Base-by-base conservation (phyloP, 2,888 invertebrate species). In the Cecidostiba fungosa region DNA sequence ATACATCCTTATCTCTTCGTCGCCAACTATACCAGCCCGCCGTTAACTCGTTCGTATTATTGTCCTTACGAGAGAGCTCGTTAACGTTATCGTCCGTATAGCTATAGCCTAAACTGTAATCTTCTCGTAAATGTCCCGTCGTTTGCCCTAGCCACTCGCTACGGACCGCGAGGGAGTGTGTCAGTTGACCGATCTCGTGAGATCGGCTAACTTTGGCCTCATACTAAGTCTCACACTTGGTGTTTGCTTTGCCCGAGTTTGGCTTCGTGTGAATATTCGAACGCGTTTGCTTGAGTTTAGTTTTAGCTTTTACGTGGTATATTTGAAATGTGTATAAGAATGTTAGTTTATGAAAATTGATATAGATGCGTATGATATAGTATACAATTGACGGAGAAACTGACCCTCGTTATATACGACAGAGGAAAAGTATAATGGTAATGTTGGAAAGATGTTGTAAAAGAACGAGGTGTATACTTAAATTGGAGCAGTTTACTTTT, bases 51-150 rank as follows among this genome's bases (percentile, higher is more conserved):
- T 23, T 26, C 26, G 62, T 26, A 62, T 62, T 62, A 62, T 54
- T 54, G 54, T 54, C 54, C 16, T 54, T 19, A 54, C 54, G 43
- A 43, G 54, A 54, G 54, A 6, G 54, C 54, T 62, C 62, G 62
- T 62, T 62, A 62, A 62, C 62, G 10, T 62, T 62, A 62, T 62
- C 62, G 23, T 23, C 62, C 23, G 54, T 23, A 62, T 8, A 5
- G 62, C 62, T 62, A n/a, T n/a, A 19, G 23, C 62, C 62, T 62
- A 62, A 62, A n/a, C 10, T 62, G 62, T 62, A 62, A 62, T 62
- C 23, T 62, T 6, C 62, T 23, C 23, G 62, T 62, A 62, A n/a
- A 62, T 54, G 54, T 1, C 54, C 54, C 19, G 54, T 54, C 54
- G 54, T 54, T 54, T n/a, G 54, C 4, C 54, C 54, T 19, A 14